These are phyloP conservation scores for Huso huso DNA, from an alignment of 2,797 vertebrate species.

Conservation along the genomic window DNA sequence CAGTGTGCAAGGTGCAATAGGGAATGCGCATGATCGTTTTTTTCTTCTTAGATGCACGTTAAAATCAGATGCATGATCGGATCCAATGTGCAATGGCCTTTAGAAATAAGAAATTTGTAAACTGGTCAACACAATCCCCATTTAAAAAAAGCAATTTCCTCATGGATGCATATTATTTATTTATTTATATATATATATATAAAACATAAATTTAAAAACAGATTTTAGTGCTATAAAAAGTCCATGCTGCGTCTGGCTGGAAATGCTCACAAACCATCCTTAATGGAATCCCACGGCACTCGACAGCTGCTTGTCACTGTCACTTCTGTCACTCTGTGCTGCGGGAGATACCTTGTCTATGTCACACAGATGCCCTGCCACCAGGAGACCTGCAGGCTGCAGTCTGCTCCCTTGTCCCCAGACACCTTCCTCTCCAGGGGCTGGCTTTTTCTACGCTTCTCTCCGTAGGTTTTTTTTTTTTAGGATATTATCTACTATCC, in stretches of 20 bases:
- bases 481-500: not conserved
- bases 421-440: conserved; percentile 19
- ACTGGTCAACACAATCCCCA: conserved; percentile 5
- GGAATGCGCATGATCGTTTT: too few relatives aligned
- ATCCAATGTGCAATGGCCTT: conserved; percentile 7
- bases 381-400: not conserved
- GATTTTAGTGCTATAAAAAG: conserved; percentile 15
- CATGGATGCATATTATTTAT: not conserved
- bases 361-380: conserved; percentile 15
- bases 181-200: too few relatives aligned
- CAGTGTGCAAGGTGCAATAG: too few relatives aligned
- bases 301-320: conserved; percentile 40
- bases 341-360: not conserved
- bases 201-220: too few relatives aligned
- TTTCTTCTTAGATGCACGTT: too few relatives aligned
- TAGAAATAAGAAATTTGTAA: not conserved
- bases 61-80: not conserved
- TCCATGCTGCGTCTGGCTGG: conserved; percentile 19
- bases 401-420: conserved; percentile 11
- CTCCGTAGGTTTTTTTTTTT: not conserved
- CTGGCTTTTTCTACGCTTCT: not conserved
- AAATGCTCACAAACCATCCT: conserved; percentile 12
- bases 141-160: not conserved
- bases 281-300: conserved; percentile 15
- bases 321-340: conserved; percentile 6